Conservation (phyloP, 2,888 invertebrate genomes). For the Nymphalis urticae region DNA sequence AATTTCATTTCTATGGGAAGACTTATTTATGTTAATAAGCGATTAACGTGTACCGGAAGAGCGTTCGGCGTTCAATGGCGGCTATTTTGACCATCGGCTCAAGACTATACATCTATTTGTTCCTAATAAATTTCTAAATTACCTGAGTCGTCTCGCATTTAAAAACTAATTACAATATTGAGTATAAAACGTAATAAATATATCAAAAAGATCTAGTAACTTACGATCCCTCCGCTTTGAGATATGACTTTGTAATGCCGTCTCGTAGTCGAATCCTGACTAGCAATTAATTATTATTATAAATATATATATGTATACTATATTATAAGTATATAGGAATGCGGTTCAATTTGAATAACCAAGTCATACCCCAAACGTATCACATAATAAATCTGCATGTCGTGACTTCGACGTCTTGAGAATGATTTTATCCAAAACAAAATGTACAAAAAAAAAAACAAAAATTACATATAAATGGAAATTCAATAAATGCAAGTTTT, state of each 20-base stretch:
- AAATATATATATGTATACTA: neutral
- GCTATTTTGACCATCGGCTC: slow-evolving; percentile 14
- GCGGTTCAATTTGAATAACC: slow-evolving; percentile 32
- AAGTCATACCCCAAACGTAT: slow-evolving; percentile 62
- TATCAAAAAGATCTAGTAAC: slow-evolving; percentile 71
- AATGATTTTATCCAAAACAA: slow-evolving; percentile 47
- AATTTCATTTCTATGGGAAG: slow-evolving; percentile 42
- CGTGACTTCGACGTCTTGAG: slow-evolving; percentile 40
- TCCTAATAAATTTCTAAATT: slow-evolving; percentile 51
- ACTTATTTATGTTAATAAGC: slow-evolving; percentile 35
- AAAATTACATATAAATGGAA: slow-evolving; percentile 31
- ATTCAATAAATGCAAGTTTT: slow-evolving; percentile 25
- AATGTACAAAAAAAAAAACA: slow-evolving; percentile 35
- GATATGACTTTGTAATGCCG: slow-evolving; percentile 48
- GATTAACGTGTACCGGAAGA: slow-evolving; percentile 16
- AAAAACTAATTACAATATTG: slow-evolving; percentile 69
- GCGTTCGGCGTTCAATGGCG: slow-evolving; percentile 11
- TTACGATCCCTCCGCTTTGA: slow-evolving; percentile 50
- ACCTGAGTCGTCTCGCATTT: slow-evolving; percentile 55
- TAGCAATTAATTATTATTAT: neutral
- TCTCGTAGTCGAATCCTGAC: slow-evolving; percentile 18
- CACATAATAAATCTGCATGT: slow-evolving; percentile 55
- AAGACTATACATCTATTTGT: slow-evolving; percentile 44
- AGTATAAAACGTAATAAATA: slow-evolving; percentile 80
- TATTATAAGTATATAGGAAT: slow-evolving; percentile 4